A percentile compares a stretch with the other conserved stretches of the same genome.
These are phyloP conservation scores for Connochaetes taurinus DNA, from an alignment of 2,113 vertebrate species.

Conservation along the genomic window DNA sequence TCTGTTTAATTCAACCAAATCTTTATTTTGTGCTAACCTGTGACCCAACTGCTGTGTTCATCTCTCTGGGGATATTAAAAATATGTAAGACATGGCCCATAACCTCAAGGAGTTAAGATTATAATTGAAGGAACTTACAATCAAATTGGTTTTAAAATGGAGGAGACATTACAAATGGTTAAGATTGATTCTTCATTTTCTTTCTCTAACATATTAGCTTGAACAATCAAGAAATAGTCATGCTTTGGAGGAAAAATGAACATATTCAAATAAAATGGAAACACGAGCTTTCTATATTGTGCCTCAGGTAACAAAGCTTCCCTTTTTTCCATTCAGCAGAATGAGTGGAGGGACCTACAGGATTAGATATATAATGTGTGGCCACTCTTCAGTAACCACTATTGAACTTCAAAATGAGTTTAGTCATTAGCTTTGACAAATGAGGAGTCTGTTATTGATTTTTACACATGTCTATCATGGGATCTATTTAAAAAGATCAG, in stretches of 20 bases:
- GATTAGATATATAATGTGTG: slow-evolving; percentile 56
- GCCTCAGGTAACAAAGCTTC: not conserved
- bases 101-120: slow-evolving; percentile 37
- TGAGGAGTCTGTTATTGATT: slow-evolving; percentile 67
- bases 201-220: not conserved
- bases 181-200: not conserved
- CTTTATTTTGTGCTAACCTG: slow-evolving; percentile 43
- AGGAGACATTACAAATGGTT: not conserved
- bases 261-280: not conserved
- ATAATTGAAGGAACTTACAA: slow-evolving; percentile 8
- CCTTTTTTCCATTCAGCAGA: not conserved
- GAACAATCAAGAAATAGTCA: not conserved
- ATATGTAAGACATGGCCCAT: slow-evolving; percentile 25
- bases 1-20: slow-evolving; percentile 53
- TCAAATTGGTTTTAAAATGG: not conserved
- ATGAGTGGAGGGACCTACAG: slow-evolving; percentile 25
- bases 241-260: not conserved
- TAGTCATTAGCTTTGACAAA: slow-evolving; percentile 73
- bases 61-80: slow-evolving; percentile 47
- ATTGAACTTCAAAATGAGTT: slow-evolving; percentile 73
- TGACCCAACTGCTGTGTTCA: not conserved
- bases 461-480: slow-evolving; percentile 69
- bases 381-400: slow-evolving; percentile 66
- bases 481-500: slow-evolving; percentile 67
- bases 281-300: not conserved